These are phyloP conservation scores for Naso thynnoides DNA, from an alignment of 2,797 vertebrate species.

Conservation along the genomic window DNA sequence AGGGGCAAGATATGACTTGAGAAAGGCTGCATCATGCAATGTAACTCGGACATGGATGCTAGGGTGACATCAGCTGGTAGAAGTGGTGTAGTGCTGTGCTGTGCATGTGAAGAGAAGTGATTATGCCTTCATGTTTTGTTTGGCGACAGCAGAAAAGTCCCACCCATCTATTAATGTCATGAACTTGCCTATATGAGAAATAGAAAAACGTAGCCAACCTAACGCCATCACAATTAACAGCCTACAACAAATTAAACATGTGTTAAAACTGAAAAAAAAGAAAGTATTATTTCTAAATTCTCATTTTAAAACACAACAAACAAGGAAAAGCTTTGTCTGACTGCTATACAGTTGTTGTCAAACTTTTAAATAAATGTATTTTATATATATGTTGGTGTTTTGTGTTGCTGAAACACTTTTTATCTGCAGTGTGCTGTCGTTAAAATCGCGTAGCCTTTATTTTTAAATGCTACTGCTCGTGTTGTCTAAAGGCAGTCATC, in stretches of 20 bases:
- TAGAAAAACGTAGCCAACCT: background rate
- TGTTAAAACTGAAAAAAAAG: too few relatives aligned
- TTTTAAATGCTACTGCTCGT: background rate
- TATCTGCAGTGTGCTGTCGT: too few relatives aligned
- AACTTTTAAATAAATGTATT: background rate
- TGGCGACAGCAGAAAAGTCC: too few relatives aligned
- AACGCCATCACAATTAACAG: background rate
- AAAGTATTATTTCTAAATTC: background rate
- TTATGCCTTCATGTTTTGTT: background rate
- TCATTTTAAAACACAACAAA: too few relatives aligned
- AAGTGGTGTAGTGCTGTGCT: conserved; percentile 13
- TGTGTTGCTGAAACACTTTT: background rate
- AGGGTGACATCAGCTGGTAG: conserved; percentile 56
- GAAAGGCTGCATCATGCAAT: background rate
- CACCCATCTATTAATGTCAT: background rate
- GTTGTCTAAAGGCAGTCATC: background rate
- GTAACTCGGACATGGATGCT: background rate
- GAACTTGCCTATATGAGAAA: too few relatives aligned
- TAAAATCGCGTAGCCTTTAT: too few relatives aligned
- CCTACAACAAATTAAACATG: background rate
- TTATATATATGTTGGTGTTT: background rate
- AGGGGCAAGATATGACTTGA: too few relatives aligned
- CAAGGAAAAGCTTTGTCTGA: background rate
- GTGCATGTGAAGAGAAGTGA: too few relatives aligned
- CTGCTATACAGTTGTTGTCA: background rate